Evolutionary conservation across 1,140 invertebrate genomes (phyloP), one percentile per base, ranked within the genome.

Genomic region (Zaprionus gabonicus): DNA sequence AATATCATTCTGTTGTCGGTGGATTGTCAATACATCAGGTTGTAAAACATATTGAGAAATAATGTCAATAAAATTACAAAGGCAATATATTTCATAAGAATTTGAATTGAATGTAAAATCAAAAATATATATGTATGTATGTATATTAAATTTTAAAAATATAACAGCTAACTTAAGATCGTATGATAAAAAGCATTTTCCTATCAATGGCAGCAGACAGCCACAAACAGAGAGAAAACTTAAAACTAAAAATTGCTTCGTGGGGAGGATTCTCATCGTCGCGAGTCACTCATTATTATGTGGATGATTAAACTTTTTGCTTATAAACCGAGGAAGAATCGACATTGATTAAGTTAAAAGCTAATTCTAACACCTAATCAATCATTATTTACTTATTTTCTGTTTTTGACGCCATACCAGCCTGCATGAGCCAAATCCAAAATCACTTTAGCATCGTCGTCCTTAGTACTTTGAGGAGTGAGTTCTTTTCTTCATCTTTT

Each of bases 381-480:
- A 75, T 34, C 31, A 10, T 81, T 77, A 72, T 80, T 90, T 90
- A 90, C 66, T 79, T 86, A 79, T 78, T 80, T 88, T 76, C 76
- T 86, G 78, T 78, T 65, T 76, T 84, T 88, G 83, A 86, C 84
- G 76, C 80, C 81, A 82, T 57, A 81, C 46, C 49, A 84, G 81
- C 79, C 57, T 74, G 82, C 77, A 80, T 77, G 69, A 73, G 64
- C 68, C 81, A 88, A 91, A 82, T 80, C 71, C 73, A 82, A 34
- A 34, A 86, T 86, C 85, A 90, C 85, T 90, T 85, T 90, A 84
- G 80, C 82, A 90, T 90, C 86, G 75, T 91, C 86, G 86, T 90
- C 82, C 85, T 55, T 90, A 82, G 76, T 90, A 90, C 85, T 90
- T 90, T 90, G 85, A 90, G 85, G 85, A 90, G 85, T 91, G 85